These are phyloP conservation scores for Passer montanus DNA, from an alignment of 2,113 vertebrate genomes.

Conservation along the genomic window DNA sequence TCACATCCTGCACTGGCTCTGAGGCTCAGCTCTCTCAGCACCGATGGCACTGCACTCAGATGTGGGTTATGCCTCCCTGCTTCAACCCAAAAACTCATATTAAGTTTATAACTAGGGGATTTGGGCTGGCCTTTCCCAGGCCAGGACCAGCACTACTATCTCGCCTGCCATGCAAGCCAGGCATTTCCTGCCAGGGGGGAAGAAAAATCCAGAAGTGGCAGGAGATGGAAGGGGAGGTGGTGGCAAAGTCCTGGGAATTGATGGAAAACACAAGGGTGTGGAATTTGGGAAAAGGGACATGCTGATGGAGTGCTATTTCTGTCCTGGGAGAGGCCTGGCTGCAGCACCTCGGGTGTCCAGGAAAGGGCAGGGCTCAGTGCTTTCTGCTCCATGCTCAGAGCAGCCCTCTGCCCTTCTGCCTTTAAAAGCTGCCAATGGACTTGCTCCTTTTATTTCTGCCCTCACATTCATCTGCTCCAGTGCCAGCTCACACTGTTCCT, in stretches of 20 bases:
- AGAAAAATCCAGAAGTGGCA: not conserved
- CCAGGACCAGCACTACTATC: not conserved
- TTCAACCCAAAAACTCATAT: not conserved
- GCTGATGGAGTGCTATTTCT: slow-evolving; percentile 7
- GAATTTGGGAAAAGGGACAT: not conserved
- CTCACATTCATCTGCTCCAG: not conserved
- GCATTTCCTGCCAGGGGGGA: not conserved
- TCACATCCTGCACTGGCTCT: not conserved
- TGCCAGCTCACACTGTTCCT: not conserved
- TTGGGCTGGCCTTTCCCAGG: not conserved
- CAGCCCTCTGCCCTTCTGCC: not conserved
- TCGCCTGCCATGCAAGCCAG: not conserved
- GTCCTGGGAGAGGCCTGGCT: not conserved
- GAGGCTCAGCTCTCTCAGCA: not conserved
- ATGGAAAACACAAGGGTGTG: not conserved
- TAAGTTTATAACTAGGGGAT: not conserved
- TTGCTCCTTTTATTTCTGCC: not conserved
- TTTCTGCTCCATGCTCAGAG: not conserved
- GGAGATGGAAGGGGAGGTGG: not conserved
- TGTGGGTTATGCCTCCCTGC: accelerated
- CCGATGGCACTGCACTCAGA: accelerated
- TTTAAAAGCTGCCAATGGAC: not conserved
- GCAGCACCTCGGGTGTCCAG: not conserved
- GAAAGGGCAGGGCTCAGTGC: not conserved
- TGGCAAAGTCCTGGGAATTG: not conserved